Conservation (phyloP, 2,797 vertebrate genomes). For the Eremophila alpestris region DNA sequence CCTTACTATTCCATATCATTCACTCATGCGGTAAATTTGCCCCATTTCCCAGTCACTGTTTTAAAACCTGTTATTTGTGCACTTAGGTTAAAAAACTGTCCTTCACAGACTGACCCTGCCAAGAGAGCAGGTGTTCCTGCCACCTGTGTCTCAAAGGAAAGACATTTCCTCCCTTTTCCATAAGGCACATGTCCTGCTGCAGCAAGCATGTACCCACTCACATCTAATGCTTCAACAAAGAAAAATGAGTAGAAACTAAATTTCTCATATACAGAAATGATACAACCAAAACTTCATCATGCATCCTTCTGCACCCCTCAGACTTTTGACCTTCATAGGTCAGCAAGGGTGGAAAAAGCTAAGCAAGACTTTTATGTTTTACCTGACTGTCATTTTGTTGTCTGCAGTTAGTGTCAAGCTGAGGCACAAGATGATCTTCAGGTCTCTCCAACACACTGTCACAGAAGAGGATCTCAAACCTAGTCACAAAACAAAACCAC, state of each 20-base stretch:
- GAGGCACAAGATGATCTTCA: background rate
- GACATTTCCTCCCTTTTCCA: background rate
- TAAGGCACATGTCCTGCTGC: background rate
- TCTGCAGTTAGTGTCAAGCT: background rate
- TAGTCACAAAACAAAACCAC: background rate
- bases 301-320: background rate
- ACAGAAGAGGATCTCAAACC: background rate
- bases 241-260: background rate
- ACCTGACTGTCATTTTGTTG: constrained; percentile 57
- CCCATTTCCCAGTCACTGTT: background rate
- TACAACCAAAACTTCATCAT: background rate
- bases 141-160: background rate
- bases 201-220: background rate
- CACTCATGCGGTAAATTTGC: background rate
- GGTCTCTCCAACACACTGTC: background rate
- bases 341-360: background rate
- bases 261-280: background rate
- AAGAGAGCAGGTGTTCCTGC: background rate
- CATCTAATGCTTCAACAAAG: background rate
- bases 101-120: background rate
- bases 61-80: background rate
- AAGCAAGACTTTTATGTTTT: background rate
- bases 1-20: background rate
- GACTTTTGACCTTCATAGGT: background rate
- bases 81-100: background rate